Conservation (phyloP, 2,113 vertebrate species). For the Capreolus pygargus region DNA sequence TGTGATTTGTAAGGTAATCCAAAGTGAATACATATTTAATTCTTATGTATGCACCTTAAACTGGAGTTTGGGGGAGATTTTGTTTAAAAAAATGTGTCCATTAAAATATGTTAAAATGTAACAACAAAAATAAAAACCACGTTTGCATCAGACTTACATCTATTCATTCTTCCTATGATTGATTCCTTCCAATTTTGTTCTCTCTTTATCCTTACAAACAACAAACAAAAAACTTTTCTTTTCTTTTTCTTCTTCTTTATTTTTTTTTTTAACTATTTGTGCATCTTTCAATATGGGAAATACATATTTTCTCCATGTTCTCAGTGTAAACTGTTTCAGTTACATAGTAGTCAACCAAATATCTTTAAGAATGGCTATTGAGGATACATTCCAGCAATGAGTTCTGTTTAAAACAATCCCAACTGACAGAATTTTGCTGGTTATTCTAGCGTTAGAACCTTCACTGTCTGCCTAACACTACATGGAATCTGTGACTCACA, state of each 20-base stretch:
- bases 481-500: conserved; percentile 29
- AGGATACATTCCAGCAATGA: neutral
- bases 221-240: neutral
- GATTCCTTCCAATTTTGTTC: neutral
- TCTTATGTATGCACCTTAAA: neutral
- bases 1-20: neutral
- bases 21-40: neutral
- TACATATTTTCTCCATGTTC: neutral
- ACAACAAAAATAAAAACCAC: neutral
- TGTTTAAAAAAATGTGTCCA: neutral
- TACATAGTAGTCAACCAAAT: neutral
- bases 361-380: neutral
- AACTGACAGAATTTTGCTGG: conserved; percentile 39
- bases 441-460: conserved; percentile 50
- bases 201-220: neutral
- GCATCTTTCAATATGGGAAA: neutral
- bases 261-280: neutral
- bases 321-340: neutral
- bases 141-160: neutral
- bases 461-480: neutral
- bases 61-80: neutral
- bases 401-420: conserved; percentile 12
- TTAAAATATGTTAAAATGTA: neutral
- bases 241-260: neutral
- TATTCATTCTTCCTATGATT: neutral